Percentiles rank a stretch among this genome's conserved stretches.
These are phyloP conservation scores for Drosophila punjabiensis DNA, from an alignment of 1,140 invertebrate species.

Conservation along the genomic window DNA sequence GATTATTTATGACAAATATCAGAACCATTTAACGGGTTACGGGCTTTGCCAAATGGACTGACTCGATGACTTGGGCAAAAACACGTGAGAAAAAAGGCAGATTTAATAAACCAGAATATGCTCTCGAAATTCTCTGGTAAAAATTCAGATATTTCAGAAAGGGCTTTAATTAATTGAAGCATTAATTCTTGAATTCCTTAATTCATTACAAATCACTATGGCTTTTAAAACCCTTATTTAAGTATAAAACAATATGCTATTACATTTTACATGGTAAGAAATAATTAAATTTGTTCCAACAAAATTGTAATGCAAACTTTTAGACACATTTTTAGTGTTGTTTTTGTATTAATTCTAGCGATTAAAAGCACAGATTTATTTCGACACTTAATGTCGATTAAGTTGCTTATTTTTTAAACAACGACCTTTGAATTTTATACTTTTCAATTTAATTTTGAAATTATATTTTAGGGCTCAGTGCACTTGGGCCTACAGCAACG, in stretches of 20 bases:
- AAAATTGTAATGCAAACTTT: not conserved
- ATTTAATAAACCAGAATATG: not conserved
- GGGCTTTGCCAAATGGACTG: conserved; percentile 47
- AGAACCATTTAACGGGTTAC: conserved; percentile 59
- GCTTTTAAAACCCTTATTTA: too few species aligned
- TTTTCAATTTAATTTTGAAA: not conserved
- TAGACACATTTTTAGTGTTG: too few species aligned
- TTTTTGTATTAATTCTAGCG: too few species aligned
- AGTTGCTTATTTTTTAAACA: not conserved
- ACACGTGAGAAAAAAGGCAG: not conserved
- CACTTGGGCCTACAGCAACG: not conserved
- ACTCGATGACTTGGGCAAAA: not conserved
- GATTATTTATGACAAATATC: conserved; percentile 62
- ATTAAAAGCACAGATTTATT: not conserved
- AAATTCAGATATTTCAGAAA: not conserved
- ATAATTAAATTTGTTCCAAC: too few species aligned
- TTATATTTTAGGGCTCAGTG: conserved; percentile 9
- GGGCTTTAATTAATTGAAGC: not conserved
- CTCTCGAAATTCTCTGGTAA: not conserved
- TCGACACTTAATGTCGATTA: not conserved
- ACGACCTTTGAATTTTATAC: too few species aligned
- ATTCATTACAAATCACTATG: not conserved
- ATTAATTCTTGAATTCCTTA: not conserved
- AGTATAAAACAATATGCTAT: too few species aligned
- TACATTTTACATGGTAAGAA: too few species aligned